Conservation (phyloP, 2,888 invertebrate species). For the Harpagoxenus sublaevis region DNA sequence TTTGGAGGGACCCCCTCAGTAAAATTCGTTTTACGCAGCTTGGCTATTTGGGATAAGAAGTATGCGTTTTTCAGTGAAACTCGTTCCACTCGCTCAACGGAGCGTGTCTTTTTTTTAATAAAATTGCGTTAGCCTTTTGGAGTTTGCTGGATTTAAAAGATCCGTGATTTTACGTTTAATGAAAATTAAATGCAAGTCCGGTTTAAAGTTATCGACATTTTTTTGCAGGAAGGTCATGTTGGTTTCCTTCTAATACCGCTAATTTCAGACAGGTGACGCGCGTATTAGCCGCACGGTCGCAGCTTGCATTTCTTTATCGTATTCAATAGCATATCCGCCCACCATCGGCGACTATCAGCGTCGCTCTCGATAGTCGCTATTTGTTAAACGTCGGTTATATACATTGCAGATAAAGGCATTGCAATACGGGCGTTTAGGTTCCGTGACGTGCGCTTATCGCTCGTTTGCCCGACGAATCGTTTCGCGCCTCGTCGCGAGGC, state of each 20-base stretch:
- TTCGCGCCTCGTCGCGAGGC: conserved; percentile 1
- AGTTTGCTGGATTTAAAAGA: not conserved
- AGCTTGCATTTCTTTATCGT: conserved; percentile 18
- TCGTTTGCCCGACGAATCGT: not conserved
- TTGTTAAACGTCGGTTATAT: conserved; percentile 56
- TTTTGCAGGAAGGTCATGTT: not conserved
- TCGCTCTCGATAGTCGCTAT: conserved; percentile 60
- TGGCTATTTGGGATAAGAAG: not conserved
- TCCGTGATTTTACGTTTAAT: not conserved
- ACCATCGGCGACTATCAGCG: conserved; percentile 62
- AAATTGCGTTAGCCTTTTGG: not conserved
- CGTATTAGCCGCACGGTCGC: not conserved
- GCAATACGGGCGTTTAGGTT: conserved; percentile 34
- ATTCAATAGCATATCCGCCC: conserved; percentile 63
- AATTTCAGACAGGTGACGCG: not conserved
- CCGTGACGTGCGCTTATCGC: conserved; percentile 24
- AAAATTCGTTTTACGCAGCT: not conserved
- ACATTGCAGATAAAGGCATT: conserved; percentile 35
- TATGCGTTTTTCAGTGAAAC: not conserved
- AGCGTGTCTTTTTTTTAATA: not conserved
- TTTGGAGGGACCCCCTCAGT: not conserved
- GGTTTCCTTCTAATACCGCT: not conserved
- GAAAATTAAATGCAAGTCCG: not conserved
- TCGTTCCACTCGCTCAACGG: not conserved
- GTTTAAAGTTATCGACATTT: not conserved